A percentile compares a stretch with the other conserved stretches of the same genome.
Evolutionary conservation across 2,888 invertebrate species (phyloP).

Genomic region (Drosophila dives): DNA sequence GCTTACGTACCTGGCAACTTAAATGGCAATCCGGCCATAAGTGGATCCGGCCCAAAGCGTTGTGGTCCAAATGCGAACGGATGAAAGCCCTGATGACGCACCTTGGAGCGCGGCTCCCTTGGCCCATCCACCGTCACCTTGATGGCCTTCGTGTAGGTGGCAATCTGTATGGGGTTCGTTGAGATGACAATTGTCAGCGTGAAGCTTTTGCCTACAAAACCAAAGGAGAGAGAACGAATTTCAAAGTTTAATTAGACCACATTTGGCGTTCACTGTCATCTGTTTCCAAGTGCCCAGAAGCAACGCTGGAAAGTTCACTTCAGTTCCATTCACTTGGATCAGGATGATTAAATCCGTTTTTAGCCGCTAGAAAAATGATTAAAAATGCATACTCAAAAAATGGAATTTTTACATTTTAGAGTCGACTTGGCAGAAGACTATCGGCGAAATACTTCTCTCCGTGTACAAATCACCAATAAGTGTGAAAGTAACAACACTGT

Average conservation of each 20-base stretch:
- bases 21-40: slow-evolving; percentile 91
- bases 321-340: neutral
- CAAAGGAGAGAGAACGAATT: slow-evolving; percentile 19
- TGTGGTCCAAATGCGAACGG: slow-evolving; percentile 95
- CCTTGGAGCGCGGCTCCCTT: slow-evolving; percentile 97
- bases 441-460: neutral
- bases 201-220: slow-evolving; percentile 96
- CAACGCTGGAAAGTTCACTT: neutral
- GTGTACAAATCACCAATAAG: neutral
- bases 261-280: neutral
- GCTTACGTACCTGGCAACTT: slow-evolving; percentile 91
- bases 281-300: slow-evolving; percentile 1
- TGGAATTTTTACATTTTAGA: neutral
- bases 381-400: neutral
- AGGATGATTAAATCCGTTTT: neutral
- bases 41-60: slow-evolving; percentile 92
- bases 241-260: slow-evolving; percentile 14
- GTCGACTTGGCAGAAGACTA: neutral
- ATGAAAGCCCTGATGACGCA: slow-evolving; percentile 94
- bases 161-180: slow-evolving; percentile 96
- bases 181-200: slow-evolving; percentile 97
- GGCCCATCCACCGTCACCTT: slow-evolving; percentile 99
- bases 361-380: neutral
- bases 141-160: slow-evolving; percentile 98
- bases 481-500: neutral